Conservation (phyloP, 1,140 invertebrate species). For the Hypsibius dujardini region DNA sequence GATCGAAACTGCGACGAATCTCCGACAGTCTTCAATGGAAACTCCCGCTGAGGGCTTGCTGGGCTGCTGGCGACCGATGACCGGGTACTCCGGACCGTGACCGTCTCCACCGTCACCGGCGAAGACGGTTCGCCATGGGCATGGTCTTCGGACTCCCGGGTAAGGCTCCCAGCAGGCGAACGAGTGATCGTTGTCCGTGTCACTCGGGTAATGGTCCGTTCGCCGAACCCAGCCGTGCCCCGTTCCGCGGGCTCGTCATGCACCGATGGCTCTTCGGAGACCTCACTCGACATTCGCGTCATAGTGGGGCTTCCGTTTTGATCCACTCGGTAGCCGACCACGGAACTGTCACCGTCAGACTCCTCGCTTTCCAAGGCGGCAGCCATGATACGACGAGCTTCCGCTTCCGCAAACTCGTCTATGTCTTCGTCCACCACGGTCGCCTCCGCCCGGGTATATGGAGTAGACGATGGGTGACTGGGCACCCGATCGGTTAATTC, state of each 20-base stretch:
- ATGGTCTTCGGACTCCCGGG: background rate
- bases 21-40: too few species aligned
- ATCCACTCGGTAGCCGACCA: background rate
- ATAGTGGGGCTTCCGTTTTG: background rate
- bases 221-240: background rate
- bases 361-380: background rate
- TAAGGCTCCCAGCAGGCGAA: background rate
- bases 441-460: background rate
- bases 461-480: background rate
- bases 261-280: background rate
- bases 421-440: background rate
- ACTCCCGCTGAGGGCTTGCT: background rate
- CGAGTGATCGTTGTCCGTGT: background rate
- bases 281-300: background rate
- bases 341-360: background rate
- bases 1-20: too few species aligned
- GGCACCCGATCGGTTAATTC: background rate
- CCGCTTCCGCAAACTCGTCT: background rate
- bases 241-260: background rate
- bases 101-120: background rate
- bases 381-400: background rate
- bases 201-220: background rate
- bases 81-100: constrained; percentile 10
- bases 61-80: constrained; percentile 10
- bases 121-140: background rate